Conservation (phyloP, 1,140 invertebrate species). For the Adoxophyes honmai region DNA sequence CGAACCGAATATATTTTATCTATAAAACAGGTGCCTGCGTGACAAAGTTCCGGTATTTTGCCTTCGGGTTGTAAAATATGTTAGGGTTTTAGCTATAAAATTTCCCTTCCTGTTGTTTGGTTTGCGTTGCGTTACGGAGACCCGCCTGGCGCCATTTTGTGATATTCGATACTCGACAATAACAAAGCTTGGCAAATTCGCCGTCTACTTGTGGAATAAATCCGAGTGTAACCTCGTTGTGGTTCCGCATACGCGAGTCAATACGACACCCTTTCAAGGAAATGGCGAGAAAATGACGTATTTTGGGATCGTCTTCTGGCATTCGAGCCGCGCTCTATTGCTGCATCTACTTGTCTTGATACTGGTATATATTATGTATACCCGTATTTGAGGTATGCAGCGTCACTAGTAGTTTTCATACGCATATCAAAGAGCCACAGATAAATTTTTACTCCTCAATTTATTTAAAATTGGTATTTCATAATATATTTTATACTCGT, state of each 20-base stretch:
- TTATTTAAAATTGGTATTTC: no score
- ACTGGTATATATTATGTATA: no score
- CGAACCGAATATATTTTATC: constrained; percentile 19
- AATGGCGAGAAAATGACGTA: not conserved
- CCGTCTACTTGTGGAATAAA: constrained; percentile 1
- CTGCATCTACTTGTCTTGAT: no score
- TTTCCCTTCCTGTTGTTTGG: constrained; percentile 23
- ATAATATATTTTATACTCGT: no score
- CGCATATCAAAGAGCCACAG: no score
- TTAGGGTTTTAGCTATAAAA: constrained; percentile 35
- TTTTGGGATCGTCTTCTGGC: not conserved
- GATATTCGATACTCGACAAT: constrained; percentile 40
- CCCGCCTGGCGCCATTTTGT: constrained; percentile 29
- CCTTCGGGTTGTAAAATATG: constrained; percentile 29
- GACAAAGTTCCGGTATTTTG: constrained; percentile 20
- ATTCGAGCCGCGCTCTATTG: no score
- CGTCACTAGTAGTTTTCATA: no score
- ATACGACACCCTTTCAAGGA: not conserved
- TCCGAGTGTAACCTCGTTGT: not conserved
- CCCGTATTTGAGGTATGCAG: no score
- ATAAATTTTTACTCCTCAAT: no score
- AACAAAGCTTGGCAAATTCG: constrained; percentile 24
- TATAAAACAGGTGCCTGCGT: constrained; percentile 6
- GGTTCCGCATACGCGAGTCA: not conserved
- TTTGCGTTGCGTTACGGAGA: constrained; percentile 33